Base-by-base conservation (phyloP, 2,797 vertebrate genomes). In the Esox lucius region DNA sequence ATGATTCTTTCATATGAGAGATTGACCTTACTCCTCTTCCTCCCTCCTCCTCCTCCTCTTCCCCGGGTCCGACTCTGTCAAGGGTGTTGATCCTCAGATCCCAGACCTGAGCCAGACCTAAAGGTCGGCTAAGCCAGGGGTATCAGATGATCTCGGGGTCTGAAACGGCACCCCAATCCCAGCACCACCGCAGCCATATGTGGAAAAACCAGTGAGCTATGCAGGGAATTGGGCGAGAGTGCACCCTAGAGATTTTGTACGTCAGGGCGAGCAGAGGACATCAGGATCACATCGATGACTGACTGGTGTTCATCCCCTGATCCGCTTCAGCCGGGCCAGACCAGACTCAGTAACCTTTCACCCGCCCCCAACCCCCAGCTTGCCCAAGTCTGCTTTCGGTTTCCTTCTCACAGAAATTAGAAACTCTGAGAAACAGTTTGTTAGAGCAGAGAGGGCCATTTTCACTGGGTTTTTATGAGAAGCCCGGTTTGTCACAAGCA, bases 371-470 rank as follows among this genome's bases (percentile, higher is more conserved):
- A n/a, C n/a, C n/a, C n/a, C n/a, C n/a, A n/a, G n/a, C n/a, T n/a
- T n/a, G n/a, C 9, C 35, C 35, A 31, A 73, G 48, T 61, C 22
- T 24, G 17, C 26, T 66, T 62, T 64, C 33, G 46, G 70, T 70
- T 78, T 22, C 70, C 51, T 8, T n/a, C 53, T 22, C 19, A 56
- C n/a, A 56, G n/a, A 56, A n/a, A 56, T 6, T 7, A 56, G 53
- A 56, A 9, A 56, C 17, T 56, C 61, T 75, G 35, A 64, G 51
- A 13, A 62, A 64, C 64, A 26, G 75, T 72, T 70, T 81, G 78
- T 86, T 84, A 80, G 86, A 78, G 79, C 75, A 81, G 81, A 9
- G 62, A 73, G 75, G 68, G 74, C 83, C 80, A 80, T 76, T 78
- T 83, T 78, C 80, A 72, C 72, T 67, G 24, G 64, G 68, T 31